Evolutionary conservation across 2,797 vertebrate species (phyloP).

Genomic region (Avahi laniger): DNA sequence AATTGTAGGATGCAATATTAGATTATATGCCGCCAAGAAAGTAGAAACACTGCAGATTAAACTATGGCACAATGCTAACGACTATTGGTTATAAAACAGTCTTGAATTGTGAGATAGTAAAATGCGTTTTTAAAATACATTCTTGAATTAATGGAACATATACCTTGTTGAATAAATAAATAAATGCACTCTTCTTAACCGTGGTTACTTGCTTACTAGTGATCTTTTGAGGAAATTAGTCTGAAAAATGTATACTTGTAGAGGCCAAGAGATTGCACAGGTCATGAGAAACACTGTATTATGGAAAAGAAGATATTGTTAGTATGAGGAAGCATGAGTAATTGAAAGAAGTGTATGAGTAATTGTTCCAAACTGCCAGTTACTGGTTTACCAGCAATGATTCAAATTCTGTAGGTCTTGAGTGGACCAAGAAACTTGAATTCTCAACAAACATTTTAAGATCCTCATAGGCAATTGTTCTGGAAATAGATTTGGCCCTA

Average conservation of each 20-base stretch:
- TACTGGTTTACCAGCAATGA: not conserved
- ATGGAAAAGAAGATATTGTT: not conserved
- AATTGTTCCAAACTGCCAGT: not conserved
- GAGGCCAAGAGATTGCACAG: not conserved
- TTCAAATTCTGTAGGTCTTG: not conserved
- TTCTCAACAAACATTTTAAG: not conserved
- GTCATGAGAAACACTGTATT: not conserved
- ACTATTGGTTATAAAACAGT: not conserved
- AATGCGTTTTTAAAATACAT: not conserved
- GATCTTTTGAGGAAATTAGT: slow-evolving; percentile 36
- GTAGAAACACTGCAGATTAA: slow-evolving; percentile 7
- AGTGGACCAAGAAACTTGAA: not conserved
- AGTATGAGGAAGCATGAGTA: slow-evolving; percentile 7
- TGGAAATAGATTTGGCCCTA: not conserved
- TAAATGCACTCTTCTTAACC: not conserved
- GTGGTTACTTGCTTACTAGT: not conserved
- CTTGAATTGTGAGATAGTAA: slow-evolving; percentile 1
- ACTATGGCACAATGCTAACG: not conserved
- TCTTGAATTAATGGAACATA: not conserved
- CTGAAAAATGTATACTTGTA: not conserved
- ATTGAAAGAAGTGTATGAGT: slow-evolving; percentile 4
- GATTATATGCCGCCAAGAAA: not conserved
- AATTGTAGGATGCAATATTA: not conserved
- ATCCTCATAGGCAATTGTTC: not conserved
- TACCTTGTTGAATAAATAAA: slow-evolving; percentile 7